These are phyloP conservation scores for Dendrolimus kikuchii DNA, from an alignment of 1,140 invertebrate genomes.

Conservation along the genomic window DNA sequence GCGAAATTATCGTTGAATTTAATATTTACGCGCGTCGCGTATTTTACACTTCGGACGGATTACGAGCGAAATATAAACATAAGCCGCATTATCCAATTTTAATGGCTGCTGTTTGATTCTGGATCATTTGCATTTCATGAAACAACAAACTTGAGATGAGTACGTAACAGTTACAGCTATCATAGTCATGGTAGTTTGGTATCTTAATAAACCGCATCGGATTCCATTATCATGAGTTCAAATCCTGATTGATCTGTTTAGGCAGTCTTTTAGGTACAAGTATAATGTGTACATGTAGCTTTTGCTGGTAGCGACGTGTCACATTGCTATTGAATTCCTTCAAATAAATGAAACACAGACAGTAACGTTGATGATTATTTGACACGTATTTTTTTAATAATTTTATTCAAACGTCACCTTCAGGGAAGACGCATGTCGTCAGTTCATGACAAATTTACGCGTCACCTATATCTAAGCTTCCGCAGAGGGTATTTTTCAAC, in stretches of 20 bases:
- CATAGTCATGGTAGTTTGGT: too few species aligned
- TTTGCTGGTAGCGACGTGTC: too few species aligned
- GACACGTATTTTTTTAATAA: too few species aligned
- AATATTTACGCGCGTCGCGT: slow-evolving; percentile 62
- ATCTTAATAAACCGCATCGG: too few species aligned
- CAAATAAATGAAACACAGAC: too few species aligned
- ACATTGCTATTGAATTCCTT: too few species aligned
- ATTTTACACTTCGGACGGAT: slow-evolving; percentile 59
- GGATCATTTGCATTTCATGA: slow-evolving; percentile 48
- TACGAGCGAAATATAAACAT: slow-evolving; percentile 58
- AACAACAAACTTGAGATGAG: slow-evolving; percentile 2
- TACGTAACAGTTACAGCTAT: too few species aligned
- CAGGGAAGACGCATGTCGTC: slow-evolving; percentile 38
- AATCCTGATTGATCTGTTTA: too few species aligned
- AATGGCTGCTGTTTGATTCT: slow-evolving; percentile 59
- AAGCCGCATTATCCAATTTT: slow-evolving; percentile 57
- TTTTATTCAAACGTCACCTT: neutral
- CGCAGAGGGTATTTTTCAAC: slow-evolving; percentile 44
- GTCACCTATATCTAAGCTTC: slow-evolving; percentile 18
- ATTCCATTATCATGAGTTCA: too few species aligned
- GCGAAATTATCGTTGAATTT: slow-evolving; percentile 51
- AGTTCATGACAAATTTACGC: slow-evolving; percentile 35
- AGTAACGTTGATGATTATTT: too few species aligned
- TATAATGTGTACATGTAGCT: too few species aligned
- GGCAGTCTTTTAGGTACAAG: too few species aligned